Evolutionary conservation across 2,113 vertebrate genomes (phyloP).

Genomic region (Semnopithecus entellus): DNA sequence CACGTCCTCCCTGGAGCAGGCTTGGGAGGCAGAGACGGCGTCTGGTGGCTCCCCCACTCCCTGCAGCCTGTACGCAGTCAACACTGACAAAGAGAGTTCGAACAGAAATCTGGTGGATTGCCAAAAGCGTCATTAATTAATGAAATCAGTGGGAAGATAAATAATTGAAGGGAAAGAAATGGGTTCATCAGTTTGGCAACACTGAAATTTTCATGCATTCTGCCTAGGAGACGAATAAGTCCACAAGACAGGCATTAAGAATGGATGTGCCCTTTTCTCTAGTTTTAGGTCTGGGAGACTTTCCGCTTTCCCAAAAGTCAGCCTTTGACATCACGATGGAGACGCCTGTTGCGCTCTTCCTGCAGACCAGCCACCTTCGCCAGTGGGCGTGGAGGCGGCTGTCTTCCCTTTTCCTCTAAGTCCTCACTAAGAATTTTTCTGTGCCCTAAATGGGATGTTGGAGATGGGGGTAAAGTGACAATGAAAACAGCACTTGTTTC

Average conservation of each 20-base stretch:
- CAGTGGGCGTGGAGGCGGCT: too few species aligned
- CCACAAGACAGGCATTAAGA: not conserved
- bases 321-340: not conserved
- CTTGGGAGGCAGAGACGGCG: rapidly evolving
- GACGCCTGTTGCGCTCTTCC: rapidly evolving
- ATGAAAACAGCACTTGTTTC: not conserved
- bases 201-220: not conserved
- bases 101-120: not conserved
- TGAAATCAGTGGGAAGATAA: not conserved
- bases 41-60: not conserved
- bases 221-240: not conserved
- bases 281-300: not conserved
- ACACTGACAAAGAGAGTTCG: rapidly evolving
- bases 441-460: not conserved
- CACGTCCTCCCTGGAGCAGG: rapidly evolving
- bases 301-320: not conserved
- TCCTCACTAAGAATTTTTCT: rapidly evolving
- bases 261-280: not conserved
- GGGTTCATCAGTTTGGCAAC: not conserved
- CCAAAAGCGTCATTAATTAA: not conserved
- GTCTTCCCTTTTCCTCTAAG: not conserved
- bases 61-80: not conserved
- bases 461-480: too few species aligned
- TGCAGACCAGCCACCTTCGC: not conserved
- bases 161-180: not conserved